These are phyloP conservation scores for Perizoma affinitatum DNA, from an alignment of 2,888 invertebrate genomes.

Conservation along the genomic window DNA sequence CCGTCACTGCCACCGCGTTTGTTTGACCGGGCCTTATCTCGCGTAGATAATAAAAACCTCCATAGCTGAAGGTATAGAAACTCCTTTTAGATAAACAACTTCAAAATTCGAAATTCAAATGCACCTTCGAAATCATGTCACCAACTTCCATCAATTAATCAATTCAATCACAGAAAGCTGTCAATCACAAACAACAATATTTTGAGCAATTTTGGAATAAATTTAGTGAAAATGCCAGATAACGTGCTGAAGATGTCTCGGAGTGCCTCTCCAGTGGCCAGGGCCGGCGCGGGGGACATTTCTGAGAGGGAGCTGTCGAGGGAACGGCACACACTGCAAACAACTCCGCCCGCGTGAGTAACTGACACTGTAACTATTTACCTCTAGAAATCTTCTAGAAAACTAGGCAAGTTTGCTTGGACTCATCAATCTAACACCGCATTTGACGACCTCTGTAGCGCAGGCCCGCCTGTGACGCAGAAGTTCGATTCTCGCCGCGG, in stretches of 20 bases:
- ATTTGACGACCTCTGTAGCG: too few species aligned
- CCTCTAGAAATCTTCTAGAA: too few species aligned
- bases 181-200: conserved; percentile 18
- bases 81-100: conserved; percentile 3
- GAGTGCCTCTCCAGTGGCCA: conserved; percentile 64
- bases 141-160: conserved; percentile 24
- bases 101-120: conserved; percentile 20
- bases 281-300: conserved; percentile 73
- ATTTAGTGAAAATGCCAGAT: conserved; percentile 59
- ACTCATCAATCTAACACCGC: too few species aligned
- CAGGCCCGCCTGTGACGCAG: too few species aligned
- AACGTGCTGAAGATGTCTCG: conserved; percentile 60
- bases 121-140: conserved; percentile 41
- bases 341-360: conserved; percentile 68
- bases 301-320: conserved; percentile 70
- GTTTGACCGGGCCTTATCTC: too few species aligned
- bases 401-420: too few species aligned
- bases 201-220: conserved; percentile 15
- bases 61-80: neutral
- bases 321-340: conserved; percentile 63
- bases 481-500: too few species aligned
- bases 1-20: too few species aligned
- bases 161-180: conserved; percentile 19
- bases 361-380: neutral
- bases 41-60: neutral